Base-by-base conservation (phyloP, 64 coral and sea anemone genomes). In the Stylophora pistillata region DNA sequence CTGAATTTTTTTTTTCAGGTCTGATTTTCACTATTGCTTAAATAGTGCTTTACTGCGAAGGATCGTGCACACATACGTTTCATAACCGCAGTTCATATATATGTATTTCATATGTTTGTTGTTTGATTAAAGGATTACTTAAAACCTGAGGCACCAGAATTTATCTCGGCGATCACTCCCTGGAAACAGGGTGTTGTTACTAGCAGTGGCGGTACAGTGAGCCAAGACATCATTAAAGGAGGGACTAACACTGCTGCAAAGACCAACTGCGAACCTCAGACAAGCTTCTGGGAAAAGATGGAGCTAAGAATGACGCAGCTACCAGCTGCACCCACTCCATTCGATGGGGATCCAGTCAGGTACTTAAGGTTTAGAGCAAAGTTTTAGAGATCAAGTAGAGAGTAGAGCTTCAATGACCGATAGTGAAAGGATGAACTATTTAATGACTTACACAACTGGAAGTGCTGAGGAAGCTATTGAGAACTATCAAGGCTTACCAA, bases 281-380 rank as follows among this genome's bases (percentile, higher is more conserved):
- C 78, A 63, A 33, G 77, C 31, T 81, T 84, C 53, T 93, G 74
- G 90, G 86, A 93, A 74, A 88, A 86, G 74, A 87, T 92, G 90
- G 90, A 86, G n/a, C 60, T 87, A 28, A 26, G 90, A 56, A 87
- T 92, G 90, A 78, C 82, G 21, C 90, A 86, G 73, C n/a, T n/a
- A n/a, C n/a, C n/a, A n/a, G n/a, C n/a, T n/a, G n/a, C n/a, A n/a
- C n/a, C 83, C 90, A 72, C n/a, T n/a, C n/a, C n/a, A n/a, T n/a
- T n/a, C n/a, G n/a, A n/a, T n/a, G n/a, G n/a, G n/a, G n/a, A n/a
- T n/a, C n/a, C n/a, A n/a, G n/a, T n/a, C n/a, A n/a, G n/a, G n/a
- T n/a, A n/a, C n/a, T n/a, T n/a, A n/a, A n/a, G n/a, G n/a, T n/a
- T n/a, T n/a, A n/a, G n/a, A n/a, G n/a, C n/a, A n/a, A n/a, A n/a